Evolutionary conservation across 1,140 invertebrate genomes (phyloP).

Genomic region (Eriosoma lanigerum): DNA sequence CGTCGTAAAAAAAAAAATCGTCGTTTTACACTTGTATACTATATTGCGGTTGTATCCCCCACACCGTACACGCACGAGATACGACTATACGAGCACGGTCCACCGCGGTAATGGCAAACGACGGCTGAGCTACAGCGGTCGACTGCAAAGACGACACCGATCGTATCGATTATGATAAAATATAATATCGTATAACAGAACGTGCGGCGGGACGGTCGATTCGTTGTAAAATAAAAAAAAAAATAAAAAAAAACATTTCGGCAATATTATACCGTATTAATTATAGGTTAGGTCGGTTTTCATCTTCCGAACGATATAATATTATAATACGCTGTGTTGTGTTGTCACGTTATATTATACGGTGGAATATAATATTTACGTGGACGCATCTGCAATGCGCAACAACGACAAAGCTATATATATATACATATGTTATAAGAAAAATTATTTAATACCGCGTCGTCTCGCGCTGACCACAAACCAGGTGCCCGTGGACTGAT

Average conservation of each 20-base stretch:
- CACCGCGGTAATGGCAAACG: constrained; percentile 36
- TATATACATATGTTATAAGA: background rate
- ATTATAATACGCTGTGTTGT: background rate
- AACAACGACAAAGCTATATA: background rate
- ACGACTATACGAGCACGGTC: background rate
- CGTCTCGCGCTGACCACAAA: constrained; percentile 29
- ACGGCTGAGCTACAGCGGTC: background rate
- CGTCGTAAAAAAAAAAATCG: constrained; percentile 20
- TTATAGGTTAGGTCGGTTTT: background rate
- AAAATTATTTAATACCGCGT: background rate
- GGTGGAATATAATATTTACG: too few relatives aligned
- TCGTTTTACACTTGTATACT: background rate
- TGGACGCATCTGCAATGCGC: background rate
- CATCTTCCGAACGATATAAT: background rate
- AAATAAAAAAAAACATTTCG: too few relatives aligned
- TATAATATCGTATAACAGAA: constrained; percentile 44
- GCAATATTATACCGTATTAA: too few relatives aligned
- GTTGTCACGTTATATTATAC: background rate
- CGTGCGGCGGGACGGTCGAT: constrained; percentile 2
- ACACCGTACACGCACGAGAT: background rate
- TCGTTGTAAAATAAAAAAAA: too few relatives aligned
- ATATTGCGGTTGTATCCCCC: background rate
- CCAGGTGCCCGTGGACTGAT: constrained; percentile 15
- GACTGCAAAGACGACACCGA: constrained; percentile 24
- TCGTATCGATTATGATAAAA: background rate